phyloP scores from a whole-genome alignment of 2,888 invertebrate genomes.

The Andrena dorsata region DNA sequence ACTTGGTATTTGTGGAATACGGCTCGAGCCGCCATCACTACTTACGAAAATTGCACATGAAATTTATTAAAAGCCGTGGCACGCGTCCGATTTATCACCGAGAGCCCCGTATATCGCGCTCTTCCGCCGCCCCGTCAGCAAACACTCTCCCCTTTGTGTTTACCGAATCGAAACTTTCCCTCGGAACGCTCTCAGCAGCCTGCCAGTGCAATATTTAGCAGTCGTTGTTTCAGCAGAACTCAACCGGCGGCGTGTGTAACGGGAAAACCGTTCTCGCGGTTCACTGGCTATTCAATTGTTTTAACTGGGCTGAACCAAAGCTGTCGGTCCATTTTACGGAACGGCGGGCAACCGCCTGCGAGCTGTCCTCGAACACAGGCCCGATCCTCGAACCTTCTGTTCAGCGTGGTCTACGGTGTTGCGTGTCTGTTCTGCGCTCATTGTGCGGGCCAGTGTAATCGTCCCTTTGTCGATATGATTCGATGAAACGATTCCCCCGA shows the following conservation, averaged over 20 bases:
- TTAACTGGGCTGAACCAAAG: conserved; percentile 18
- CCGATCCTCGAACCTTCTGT: conserved; percentile 19
- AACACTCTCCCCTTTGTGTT: conserved; percentile 13
- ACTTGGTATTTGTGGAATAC: no score
- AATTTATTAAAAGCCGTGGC: neutral
- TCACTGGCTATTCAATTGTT: conserved; percentile 14
- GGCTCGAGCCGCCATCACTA: no score
- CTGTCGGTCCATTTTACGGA: conserved; percentile 7
- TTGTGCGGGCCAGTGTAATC: conserved; percentile 20
- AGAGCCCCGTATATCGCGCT: neutral
- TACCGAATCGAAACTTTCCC: neutral
- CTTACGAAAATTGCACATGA: neutral
- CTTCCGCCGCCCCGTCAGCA: neutral
- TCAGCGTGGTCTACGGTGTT: conserved; percentile 2
- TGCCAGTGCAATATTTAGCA: neutral
- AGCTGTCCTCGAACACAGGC: conserved; percentile 4
- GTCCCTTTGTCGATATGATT: conserved; percentile 29
- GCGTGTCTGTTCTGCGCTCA: conserved; percentile 25
- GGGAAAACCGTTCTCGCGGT: conserved; percentile 9
- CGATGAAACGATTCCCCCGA: conserved; percentile 26
- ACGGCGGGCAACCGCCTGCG: conserved; percentile 16
- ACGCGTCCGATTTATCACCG: conserved; percentile 2
- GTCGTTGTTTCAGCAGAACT: neutral
- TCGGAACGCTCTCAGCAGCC: neutral
- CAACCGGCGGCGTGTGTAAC: neutral